Base-by-base conservation (phyloP, 2,888 invertebrate genomes). In the Tetragonula carbonaria region DNA sequence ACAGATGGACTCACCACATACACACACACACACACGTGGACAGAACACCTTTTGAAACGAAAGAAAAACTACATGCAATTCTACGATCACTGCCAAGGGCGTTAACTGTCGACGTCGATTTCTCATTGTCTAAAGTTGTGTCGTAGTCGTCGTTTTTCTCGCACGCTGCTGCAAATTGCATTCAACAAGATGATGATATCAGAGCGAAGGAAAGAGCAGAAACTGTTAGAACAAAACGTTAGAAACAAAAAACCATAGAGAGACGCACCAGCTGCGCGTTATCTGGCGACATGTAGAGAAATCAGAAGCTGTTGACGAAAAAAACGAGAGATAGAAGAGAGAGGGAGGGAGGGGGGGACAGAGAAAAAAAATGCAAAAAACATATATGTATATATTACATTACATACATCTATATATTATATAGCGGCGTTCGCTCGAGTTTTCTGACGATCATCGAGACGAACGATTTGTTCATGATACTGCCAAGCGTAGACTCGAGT, bases 51-150 rank as follows among this genome's bases (percentile, higher is more conserved):
- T 18, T 45, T 45, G 45, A n/a, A 84, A 84, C 55, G 70, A 82
- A 84, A 85, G 78, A 74, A 84, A 84, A 78, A 82, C 80, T 82
- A 87, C 90, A 91, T 87, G 93, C 92, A 93, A 93, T 93, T 93
- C 91, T 93, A 93, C 92, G 90, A 93, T 93, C 94, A 94, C 94
- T 94, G 94, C 94, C 94, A 94, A 93, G 90, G 92, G 92, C 92
- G 93, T 93, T 93, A 90, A 84, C 88, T 91, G 90, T 92, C 88
- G 90, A 92, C 91, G 92, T 93, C 91, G 90, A 88, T 93, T 92
- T 92, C 84, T 85, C 90, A 86, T 92, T 90, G 91, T 88, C 79
- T 86, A 80, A 78, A 78, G 33, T 33, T 84, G 84, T 82, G 80
- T 82, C 79, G 84, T 85, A 76, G 80, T 88, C 78, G 82, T 82